phyloP scores from a whole-genome alignment of 2,888 invertebrate genomes.

The Itoplectis maculator region DNA sequence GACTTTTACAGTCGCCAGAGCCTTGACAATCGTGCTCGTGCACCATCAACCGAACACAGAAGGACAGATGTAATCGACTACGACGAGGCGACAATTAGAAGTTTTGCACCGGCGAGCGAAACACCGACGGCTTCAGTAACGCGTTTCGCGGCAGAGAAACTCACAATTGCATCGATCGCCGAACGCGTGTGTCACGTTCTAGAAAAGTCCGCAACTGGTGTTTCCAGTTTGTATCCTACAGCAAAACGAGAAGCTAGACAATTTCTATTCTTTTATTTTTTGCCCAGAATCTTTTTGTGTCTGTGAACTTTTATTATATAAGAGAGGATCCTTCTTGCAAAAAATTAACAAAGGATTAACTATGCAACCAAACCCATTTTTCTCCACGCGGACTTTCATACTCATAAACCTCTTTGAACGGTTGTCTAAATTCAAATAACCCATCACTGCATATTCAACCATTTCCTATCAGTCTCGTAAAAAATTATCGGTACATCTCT shows the following conservation, averaged over 20 bases:
- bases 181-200: background rate
- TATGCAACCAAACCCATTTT: no score
- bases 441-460: background rate
- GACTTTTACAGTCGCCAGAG: background rate
- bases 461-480: background rate
- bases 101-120: conserved; percentile 7
- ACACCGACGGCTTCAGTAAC: background rate
- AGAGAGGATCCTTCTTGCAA: no score
- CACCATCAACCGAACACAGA: conserved; percentile 23
- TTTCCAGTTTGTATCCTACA: no score
- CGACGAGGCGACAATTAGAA: conserved; percentile 23
- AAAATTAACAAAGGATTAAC: no score
- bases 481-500: background rate
- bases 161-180: conserved; percentile 11
- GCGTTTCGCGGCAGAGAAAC: background rate
- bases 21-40: conserved; percentile 17
- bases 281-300: no score
- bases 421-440: background rate
- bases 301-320: no score
- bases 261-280: no score
- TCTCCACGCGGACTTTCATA: no score
- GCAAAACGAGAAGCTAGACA: no score
- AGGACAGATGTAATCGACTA: conserved; percentile 41
- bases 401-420: no score
- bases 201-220: no score